Base-by-base conservation (phyloP, 2,888 invertebrate genomes). In the Ophion ellenae region DNA sequence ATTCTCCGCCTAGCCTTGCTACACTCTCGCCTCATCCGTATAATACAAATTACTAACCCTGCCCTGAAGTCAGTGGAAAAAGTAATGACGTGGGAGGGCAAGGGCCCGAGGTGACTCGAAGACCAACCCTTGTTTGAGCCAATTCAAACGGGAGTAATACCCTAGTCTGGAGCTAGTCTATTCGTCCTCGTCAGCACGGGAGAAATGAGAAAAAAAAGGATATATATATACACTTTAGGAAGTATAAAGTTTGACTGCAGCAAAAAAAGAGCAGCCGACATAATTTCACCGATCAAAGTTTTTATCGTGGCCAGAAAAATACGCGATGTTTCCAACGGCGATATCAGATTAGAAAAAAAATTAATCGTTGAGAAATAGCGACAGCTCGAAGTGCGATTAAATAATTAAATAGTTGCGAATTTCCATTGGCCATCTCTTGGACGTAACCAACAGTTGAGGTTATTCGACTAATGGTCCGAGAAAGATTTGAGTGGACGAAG, bases 1-100 rank as follows among this genome's bases (percentile, higher is more conserved):
- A 74, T 74, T 78, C 61, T 78, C 73, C 28, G 70, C 20, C 20
- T 76, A 28, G 59, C 73, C 61, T 70, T 45, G 61, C 47, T 78
- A 32, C 74, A 24, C 66, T 78, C 63, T 57, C 78, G 84, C 77
- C 87, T 85, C 83, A 81, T 86, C 86, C 89, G 90, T 90, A 92
- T 92, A 92, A 92, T 92, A 89, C 91, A 92, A 92, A 92, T 92
- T 92, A 92, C 91, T 91, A 91, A 89, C 91, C 90, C 89, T 89
- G 88, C 89, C 89, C 89, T 83, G 84, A 89, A 78, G 81, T 80
- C 69, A 85, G 81, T 78, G 57, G 71, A 40, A 78, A 83, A 83
- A 85, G 85, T 74, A 74, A 85, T 24, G 53, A 78, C 70, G 70
- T 24, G 14, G 32, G 20, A 40, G 76, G 61, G 67, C n/a, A 64